Evolutionary conservation across 2,888 invertebrate species (phyloP), one percentile per base, ranked within the genome.

Genomic region (Xestobium rufovillosum): DNA sequence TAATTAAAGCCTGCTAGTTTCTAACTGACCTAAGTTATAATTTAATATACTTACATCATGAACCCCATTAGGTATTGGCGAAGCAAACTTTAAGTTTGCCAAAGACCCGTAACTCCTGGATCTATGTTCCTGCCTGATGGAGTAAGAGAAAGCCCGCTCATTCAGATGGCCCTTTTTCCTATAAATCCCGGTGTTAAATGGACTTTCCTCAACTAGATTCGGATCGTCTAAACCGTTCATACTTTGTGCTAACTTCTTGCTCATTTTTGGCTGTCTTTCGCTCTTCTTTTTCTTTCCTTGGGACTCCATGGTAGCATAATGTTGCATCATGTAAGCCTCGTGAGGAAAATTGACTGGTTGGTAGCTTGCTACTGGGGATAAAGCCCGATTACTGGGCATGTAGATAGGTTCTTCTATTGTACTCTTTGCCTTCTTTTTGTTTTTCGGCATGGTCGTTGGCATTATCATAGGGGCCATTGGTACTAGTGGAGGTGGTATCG

Each of bases 61-160:
- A 14, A 52, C 55, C 26, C 66, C 66, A 45, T 67, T 67, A 1
- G 67, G 66, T 43, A 66, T 61, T 1, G 85, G 84, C 47, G 83
- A 82, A 51, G 84, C 87, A 66, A 91, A 91, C 61, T 90, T 89
- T 43, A 92, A 70, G 60, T 90, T 91, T 42, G 91, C 89, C 61
- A 92, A 70, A 41, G 89, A 89, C 41, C 91, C 91, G 64, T 92
- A 91, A 55, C 90, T 91, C 43, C 92, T 75, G 61, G 90, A 90
- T 47, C 92, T 76, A 61, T 92, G 91, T 62, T 92, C 92, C 63
- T 92, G 91, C 38, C 92, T 72, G 58, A 92, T 92, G 51, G 91
- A 91, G 68, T 92, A 91, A 38, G 89, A 89, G 61, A 92, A 92
- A 14, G 92, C 92, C 34, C 91, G 72, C 63, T 92, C 92, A 65